Base-by-base conservation (phyloP, 2,113 vertebrate species). In the Aegotheles bennettii region DNA sequence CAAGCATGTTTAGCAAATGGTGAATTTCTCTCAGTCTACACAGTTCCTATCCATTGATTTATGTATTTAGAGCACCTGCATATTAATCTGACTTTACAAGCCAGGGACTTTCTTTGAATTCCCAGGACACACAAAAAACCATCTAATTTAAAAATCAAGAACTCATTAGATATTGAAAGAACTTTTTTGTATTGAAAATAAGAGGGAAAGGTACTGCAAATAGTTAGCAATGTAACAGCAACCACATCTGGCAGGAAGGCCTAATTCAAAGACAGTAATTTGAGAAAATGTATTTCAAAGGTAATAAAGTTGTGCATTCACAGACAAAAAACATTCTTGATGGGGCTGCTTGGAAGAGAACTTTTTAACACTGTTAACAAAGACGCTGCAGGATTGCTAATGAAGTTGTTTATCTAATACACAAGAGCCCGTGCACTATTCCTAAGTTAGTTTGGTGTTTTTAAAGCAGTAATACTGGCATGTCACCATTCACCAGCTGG, bases 301-400 rank as follows among this genome's bases (percentile, higher is more conserved):
- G 38, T 76, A 65, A 53, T 77, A 36, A 76, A 86, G 35, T 67
- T 61, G 6, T 25, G 59, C 20, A 28, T 74, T 83, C 48, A 67
- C 29, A 65, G 20, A 82, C n/a, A 64, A 51, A 65, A 88, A 61
- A 38, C 17, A 2, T 67, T 60, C 56, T 48, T 67, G 29, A 88
- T 56, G 51, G 40, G 35, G 64, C 76, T 93, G 63, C 91, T 83
- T 96, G 88, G 89, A 96, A 95, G 40, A 96, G 67, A 57, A 78
- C 82, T 96, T 90, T 60, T 81, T 93, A 95, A 94, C 74, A 69
- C 71, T 13, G 16, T 84, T 69, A 93, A 87, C 90, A 96, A 97
- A 95, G 92, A 92, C 28, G 71, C 54, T 75, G 76, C 84, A 89
- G 67, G 89, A 74, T 36, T 60, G 56, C 82, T 88, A 80, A 65